Evolutionary conservation across 2,797 vertebrate genomes (phyloP).

Genomic region (Ciconia nigra): DNA sequence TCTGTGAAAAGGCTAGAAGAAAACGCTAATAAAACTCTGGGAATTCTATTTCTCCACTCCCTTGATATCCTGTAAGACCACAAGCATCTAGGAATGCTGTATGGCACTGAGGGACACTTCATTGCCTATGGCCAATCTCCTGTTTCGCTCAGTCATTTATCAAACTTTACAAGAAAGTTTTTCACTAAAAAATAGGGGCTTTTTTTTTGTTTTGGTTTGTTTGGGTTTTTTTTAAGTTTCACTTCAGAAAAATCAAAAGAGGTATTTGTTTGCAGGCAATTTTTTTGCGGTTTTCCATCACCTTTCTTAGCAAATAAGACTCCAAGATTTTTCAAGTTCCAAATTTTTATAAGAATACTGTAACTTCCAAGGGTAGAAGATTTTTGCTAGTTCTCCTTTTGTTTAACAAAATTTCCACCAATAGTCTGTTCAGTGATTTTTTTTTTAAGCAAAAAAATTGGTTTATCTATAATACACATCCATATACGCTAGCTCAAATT

Average conservation of each 20-base stretch:
- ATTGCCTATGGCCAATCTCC: background rate
- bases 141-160: background rate
- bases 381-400: background rate
- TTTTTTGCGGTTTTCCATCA: background rate
- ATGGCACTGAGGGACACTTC: fast-evolving
- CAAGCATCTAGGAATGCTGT: background rate
- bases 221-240: background rate
- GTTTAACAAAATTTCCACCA: background rate
- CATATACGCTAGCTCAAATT: background rate
- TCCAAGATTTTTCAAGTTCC: background rate
- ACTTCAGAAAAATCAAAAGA: background rate
- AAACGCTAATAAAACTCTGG: background rate
- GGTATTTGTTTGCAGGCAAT: background rate
- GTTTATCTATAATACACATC: background rate
- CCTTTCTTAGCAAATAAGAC: background rate
- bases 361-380: background rate
- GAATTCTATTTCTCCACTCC: background rate
- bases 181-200: background rate
- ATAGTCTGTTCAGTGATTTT: background rate
- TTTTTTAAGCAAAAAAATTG: background rate
- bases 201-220: background rate
- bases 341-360: background rate
- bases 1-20: background rate
- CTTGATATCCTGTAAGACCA: background rate
- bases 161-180: background rate